Conservation (phyloP, 92 coral and sea anemone species). For the Actinostola sp. region DNA sequence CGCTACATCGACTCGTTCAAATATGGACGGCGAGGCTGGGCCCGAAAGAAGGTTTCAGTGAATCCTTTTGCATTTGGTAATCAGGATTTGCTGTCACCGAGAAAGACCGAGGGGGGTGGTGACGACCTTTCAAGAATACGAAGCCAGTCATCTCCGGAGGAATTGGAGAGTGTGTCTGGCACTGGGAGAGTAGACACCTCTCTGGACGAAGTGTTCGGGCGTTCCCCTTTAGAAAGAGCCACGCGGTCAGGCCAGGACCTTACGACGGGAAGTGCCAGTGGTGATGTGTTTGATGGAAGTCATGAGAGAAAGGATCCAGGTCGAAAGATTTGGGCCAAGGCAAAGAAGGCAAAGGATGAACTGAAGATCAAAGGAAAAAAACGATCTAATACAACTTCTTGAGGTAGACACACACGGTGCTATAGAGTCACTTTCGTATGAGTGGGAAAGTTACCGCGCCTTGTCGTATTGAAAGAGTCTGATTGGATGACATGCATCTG, state of each 20-base stretch:
- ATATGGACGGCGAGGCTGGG: slow-evolving; percentile 59
- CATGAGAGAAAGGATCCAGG: not conserved
- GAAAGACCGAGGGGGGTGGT: not conserved
- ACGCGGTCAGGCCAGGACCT: too few species aligned
- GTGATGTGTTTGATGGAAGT: too few species aligned
- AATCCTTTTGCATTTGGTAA: slow-evolving; percentile 63
- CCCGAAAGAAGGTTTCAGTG: slow-evolving; percentile 57
- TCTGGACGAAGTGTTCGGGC: slow-evolving; percentile 12
- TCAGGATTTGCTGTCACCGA: not conserved
- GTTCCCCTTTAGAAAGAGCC: not conserved
- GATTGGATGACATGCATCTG: too few species aligned
- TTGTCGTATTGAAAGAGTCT: too few species aligned
- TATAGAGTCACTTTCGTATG: too few species aligned
- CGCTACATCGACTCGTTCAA: slow-evolving; percentile 55
- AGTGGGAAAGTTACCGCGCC: too few species aligned
- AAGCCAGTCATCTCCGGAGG: slow-evolving; percentile 14
- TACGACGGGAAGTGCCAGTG: too few species aligned
- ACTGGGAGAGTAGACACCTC: not conserved
- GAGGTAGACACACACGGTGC: too few species aligned
- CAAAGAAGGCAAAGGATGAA: not conserved
- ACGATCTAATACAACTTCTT: slow-evolving; percentile 3
- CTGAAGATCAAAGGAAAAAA: not conserved
- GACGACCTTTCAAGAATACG: not conserved
- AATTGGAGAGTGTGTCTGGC: not conserved
- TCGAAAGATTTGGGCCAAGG: slow-evolving; percentile 7